These are phyloP conservation scores for Eremobia ochroleuca DNA, from an alignment of 2,888 invertebrate species.

Conservation along the genomic window DNA sequence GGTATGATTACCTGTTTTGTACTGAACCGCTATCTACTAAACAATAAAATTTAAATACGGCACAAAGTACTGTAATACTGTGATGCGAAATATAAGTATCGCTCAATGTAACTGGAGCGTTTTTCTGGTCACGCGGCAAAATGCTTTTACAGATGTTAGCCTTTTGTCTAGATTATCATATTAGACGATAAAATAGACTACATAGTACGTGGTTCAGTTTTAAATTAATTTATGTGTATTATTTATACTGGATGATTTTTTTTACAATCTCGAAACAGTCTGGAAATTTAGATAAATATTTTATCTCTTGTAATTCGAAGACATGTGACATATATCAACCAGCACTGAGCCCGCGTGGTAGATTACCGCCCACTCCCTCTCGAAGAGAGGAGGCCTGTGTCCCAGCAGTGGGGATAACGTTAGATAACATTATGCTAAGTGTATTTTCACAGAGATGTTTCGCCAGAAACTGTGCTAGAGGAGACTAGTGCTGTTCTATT, in stretches of 20 bases:
- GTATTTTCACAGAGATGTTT: neutral
- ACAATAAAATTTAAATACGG: conserved; percentile 54
- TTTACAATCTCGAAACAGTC: too few relatives aligned
- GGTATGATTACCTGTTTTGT: conserved; percentile 53
- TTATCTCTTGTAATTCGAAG: too few relatives aligned
- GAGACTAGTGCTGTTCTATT: neutral
- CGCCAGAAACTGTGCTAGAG: too few relatives aligned
- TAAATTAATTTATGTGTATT: neutral
- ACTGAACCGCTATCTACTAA: conserved; percentile 31
- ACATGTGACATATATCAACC: too few relatives aligned
- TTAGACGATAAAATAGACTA: neutral
- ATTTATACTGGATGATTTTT: too few relatives aligned
- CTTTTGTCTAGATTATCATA: neutral
- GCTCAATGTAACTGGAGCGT: neutral
- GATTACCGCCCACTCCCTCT: neutral
- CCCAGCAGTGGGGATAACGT: neutral
- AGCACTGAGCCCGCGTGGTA: neutral
- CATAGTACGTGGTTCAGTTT: neutral
- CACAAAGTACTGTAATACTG: conserved; percentile 31
- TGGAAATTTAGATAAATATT: too few relatives aligned
- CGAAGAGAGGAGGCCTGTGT: neutral
- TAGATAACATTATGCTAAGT: neutral
- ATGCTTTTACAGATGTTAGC: neutral
- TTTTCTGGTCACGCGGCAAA: neutral
- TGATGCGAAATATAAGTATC: neutral